Percentiles rank a stretch among this genome's conserved stretches.
Evolutionary conservation across 2,888 invertebrate species (phyloP).

Genomic region (Ophion ellenae): DNA sequence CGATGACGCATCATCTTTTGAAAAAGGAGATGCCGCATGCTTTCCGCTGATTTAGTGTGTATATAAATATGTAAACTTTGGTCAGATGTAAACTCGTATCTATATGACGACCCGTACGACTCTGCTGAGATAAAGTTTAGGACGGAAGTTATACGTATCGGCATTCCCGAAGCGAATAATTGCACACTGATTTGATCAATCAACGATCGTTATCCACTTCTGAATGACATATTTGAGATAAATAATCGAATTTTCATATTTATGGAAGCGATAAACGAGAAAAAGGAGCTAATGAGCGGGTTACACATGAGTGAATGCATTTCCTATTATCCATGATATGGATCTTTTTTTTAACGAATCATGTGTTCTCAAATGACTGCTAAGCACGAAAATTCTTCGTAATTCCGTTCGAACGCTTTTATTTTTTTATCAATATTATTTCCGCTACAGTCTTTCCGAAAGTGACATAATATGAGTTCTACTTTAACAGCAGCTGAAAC

Average conservation of each 20-base stretch:
- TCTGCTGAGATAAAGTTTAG: conserved; percentile 11
- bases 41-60: not conserved
- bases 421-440: not conserved
- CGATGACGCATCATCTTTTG: no score
- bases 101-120: not conserved
- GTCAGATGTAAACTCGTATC: not conserved
- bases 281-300: no score
- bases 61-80: not conserved
- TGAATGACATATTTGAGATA: not conserved
- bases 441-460: not conserved
- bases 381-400: not conserved
- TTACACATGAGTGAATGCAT: not conserved
- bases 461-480: not conserved
- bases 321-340: not conserved
- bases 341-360: not conserved
- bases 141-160: not conserved
- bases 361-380: not conserved
- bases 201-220: not conserved
- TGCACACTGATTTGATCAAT: not conserved
- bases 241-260: no score
- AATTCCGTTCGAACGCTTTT: not conserved
- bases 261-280: no score
- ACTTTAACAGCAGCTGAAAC: conserved; percentile 11
- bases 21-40: not conserved
- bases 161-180: not conserved